Conservation (phyloP, 1,140 invertebrate species). For the Ganaspis sp. region DNA sequence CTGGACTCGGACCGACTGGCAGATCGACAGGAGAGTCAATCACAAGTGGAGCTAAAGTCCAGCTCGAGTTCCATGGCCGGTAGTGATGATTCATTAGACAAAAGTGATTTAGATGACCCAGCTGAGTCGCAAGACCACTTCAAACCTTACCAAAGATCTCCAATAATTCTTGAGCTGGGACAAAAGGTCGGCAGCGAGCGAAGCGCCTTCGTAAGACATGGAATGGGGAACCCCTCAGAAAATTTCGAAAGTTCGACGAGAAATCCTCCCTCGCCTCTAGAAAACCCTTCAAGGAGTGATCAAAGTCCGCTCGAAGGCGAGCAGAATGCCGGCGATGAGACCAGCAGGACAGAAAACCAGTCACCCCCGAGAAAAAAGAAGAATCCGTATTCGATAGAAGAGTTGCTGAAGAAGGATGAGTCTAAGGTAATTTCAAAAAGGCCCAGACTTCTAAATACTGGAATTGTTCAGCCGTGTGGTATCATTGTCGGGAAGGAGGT, state of each 20-base stretch:
- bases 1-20: conserved; percentile 78
- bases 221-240: conserved; percentile 49
- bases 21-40: conserved; percentile 64
- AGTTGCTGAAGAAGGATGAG: conserved; percentile 87
- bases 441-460: conserved; percentile 64
- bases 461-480: conserved; percentile 72
- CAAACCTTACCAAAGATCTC: conserved; percentile 66
- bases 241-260: conserved; percentile 57
- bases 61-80: conserved; percentile 77
- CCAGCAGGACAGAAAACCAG: conserved; percentile 55
- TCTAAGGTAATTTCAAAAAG: conserved; percentile 70
- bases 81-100: conserved; percentile 80
- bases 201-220: conserved; percentile 67
- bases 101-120: conserved; percentile 78
- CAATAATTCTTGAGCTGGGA: conserved; percentile 68
- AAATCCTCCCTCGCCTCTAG: conserved; percentile 49
- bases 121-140: conserved; percentile 68
- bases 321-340: conserved; percentile 42
- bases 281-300: conserved; percentile 11
- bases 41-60: conserved; percentile 69
- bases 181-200: conserved; percentile 69
- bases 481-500: conserved; percentile 70
- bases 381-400: conserved; percentile 91
- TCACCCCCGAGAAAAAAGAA: conserved; percentile 78
- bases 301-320: conserved; percentile 31